These are phyloP conservation scores for Acronicta psi DNA, from an alignment of 2,888 invertebrate genomes.

Conservation along the genomic window DNA sequence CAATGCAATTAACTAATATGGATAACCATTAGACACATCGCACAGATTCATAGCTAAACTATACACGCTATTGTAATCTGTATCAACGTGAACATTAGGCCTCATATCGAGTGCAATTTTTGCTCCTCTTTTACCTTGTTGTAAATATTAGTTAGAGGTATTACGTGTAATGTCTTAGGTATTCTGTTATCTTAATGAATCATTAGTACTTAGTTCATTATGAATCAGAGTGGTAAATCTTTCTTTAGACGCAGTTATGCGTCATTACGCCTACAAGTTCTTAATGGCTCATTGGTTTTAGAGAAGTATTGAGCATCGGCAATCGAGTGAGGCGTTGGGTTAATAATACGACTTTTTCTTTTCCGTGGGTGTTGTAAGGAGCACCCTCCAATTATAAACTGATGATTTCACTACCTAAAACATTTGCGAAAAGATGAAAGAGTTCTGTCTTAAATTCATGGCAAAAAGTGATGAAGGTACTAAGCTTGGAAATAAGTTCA, in stretches of 20 bases:
- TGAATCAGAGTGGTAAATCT: slow-evolving; percentile 42
- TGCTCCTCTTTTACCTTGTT: neutral
- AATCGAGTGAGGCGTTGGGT: slow-evolving; percentile 6
- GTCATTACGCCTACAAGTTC: slow-evolving; percentile 31
- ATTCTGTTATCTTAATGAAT: slow-evolving; percentile 51
- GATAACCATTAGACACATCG: slow-evolving; percentile 1
- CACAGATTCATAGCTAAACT: slow-evolving; percentile 3
- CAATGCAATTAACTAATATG: slow-evolving; percentile 10
- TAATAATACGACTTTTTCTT: slow-evolving; percentile 14
- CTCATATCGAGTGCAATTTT: neutral
- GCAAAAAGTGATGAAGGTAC: no score
- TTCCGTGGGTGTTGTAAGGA: neutral
- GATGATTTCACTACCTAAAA: no score
- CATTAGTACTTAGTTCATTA: slow-evolving; percentile 29
- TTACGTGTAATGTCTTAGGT: slow-evolving; percentile 20
- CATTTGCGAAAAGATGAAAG: no score
- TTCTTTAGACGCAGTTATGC: slow-evolving; percentile 23
- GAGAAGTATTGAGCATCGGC: slow-evolving; percentile 18
- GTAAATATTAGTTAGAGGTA: slow-evolving; percentile 4
- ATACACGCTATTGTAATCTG: neutral
- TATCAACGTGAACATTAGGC: neutral
- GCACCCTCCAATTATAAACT: no score
- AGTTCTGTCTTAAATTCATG: no score
- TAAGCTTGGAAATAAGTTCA: no score
- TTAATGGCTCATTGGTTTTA: slow-evolving; percentile 25